Conservation (phyloP, 2,113 vertebrate species). For the Carlito syrichta region DNA sequence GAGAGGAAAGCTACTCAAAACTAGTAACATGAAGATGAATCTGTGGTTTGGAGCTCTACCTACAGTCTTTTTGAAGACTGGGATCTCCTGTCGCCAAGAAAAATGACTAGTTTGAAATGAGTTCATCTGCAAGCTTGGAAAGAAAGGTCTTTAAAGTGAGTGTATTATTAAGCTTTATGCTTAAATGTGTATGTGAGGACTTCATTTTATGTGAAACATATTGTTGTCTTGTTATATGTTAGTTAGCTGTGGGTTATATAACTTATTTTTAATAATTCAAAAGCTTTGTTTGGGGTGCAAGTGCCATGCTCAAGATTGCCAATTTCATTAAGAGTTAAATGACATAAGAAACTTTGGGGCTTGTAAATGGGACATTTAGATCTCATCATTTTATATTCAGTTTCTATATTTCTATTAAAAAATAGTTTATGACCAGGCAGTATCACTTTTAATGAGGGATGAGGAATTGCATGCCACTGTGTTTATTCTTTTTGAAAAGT, state of each 20-base stretch:
- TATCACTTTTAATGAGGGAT: background rate
- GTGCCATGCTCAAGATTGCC: background rate
- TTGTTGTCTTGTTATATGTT: background rate
- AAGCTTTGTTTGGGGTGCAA: background rate
- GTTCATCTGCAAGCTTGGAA: background rate
- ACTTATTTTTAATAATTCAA: constrained; percentile 27
- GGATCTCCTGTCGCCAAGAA: background rate
- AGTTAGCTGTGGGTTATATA: background rate
- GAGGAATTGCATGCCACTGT: background rate
- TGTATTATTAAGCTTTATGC: background rate
- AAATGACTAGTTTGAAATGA: background rate
- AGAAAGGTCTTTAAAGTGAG: background rate
- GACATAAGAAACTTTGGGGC: background rate
- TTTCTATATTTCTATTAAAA: background rate
- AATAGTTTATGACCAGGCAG: background rate
- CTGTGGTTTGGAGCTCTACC: constrained; percentile 29
- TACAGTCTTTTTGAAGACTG: constrained; percentile 17
- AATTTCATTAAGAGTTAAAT: constrained; percentile 8
- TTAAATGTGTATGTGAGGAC: background rate
- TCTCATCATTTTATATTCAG: constrained; percentile 15
- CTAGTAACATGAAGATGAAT: background rate
- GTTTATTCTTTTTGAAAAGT: background rate
- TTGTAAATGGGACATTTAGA: background rate
- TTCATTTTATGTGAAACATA: background rate
- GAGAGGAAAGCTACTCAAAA: background rate